A percentile compares a stretch with the other conserved stretches of the same genome.
Conservation (phyloP, 1,140 invertebrate species). For the Drosophila nasuta region DNA sequence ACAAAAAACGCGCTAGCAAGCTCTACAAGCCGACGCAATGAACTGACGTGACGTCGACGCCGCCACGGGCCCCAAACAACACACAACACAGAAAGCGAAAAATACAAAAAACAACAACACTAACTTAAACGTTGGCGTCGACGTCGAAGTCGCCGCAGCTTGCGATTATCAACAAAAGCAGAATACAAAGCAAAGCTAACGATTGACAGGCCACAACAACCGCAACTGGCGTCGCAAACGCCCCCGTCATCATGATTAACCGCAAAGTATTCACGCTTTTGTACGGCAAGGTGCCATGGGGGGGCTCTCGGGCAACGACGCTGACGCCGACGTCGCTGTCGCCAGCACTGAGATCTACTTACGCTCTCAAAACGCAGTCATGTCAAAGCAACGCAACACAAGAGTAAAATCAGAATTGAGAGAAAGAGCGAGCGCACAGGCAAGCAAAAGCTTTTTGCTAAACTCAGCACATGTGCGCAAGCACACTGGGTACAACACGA, state of each 20-base stretch:
- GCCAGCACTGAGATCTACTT: slow-evolving; percentile 45
- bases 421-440: slow-evolving; percentile 12
- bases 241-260: slow-evolving; percentile 62
- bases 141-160: slow-evolving; percentile 36
- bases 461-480: slow-evolving; percentile 37
- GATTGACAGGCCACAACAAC: slow-evolving; percentile 63
- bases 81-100: no score
- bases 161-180: slow-evolving; percentile 59
- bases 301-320: neutral
- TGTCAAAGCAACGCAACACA: slow-evolving; percentile 13
- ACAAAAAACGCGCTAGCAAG: slow-evolving; percentile 64
- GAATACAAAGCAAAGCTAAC: slow-evolving; percentile 49
- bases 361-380: slow-evolving; percentile 42
- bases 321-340: neutral
- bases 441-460: slow-evolving; percentile 18
- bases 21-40: slow-evolving; percentile 71
- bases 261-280: slow-evolving; percentile 46
- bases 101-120: no score
- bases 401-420: slow-evolving; percentile 13
- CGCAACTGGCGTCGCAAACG: slow-evolving; percentile 51
- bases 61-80: slow-evolving; percentile 30
- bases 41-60: slow-evolving; percentile 66
- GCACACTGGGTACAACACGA: slow-evolving; percentile 24
- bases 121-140: slow-evolving; percentile 23
- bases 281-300: neutral